Conservation (phyloP, 1,140 invertebrate species). For the Trachymyrmex septentrionalis region DNA sequence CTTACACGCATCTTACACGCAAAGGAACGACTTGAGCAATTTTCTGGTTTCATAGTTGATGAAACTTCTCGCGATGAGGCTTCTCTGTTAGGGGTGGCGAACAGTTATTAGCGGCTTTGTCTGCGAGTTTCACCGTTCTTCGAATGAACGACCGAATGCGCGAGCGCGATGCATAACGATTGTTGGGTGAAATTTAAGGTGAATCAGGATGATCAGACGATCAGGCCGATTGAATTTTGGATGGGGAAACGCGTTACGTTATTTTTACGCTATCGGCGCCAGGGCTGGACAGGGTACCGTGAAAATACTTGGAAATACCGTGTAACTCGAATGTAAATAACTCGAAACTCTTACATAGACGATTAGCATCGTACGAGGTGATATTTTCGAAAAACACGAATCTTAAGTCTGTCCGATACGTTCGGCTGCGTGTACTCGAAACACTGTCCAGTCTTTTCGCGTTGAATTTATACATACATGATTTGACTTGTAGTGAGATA, state of each 20-base stretch:
- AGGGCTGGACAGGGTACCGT: slow-evolving; percentile 5
- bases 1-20: background rate
- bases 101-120: background rate
- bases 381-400: background rate
- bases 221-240: background rate
- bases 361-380: background rate
- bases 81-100: background rate
- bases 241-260: slow-evolving; percentile 21
- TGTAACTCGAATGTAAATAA: slow-evolving; percentile 24
- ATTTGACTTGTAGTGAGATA: slow-evolving; percentile 50
- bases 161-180: background rate
- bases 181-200: background rate
- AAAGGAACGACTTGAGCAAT: background rate
- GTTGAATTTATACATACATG: slow-evolving; percentile 38
- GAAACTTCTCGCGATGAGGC: slow-evolving; percentile 1
- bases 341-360: background rate
- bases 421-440: background rate
- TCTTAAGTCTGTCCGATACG: background rate
- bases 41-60: background rate
- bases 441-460: slow-evolving; percentile 21
- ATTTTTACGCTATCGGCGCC: background rate
- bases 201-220: slow-evolving; percentile 1
- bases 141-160: background rate
- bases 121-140: background rate
- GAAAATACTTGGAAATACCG: background rate